Conservation (phyloP, 2,113 vertebrate species). For the Vombatus ursinus region DNA sequence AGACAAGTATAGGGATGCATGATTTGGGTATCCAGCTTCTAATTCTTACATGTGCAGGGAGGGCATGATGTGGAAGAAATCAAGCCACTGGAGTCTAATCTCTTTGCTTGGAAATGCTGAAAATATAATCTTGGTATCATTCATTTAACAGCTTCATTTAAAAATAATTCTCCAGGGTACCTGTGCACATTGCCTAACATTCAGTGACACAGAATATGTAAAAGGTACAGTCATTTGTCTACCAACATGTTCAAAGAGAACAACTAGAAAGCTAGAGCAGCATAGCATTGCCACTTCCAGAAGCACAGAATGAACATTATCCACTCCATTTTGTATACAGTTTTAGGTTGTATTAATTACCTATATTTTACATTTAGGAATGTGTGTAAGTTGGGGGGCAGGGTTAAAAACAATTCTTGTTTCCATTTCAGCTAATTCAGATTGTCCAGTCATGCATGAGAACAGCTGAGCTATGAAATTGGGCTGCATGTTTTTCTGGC, state of each 20-base stretch:
- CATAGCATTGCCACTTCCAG: constrained; percentile 43
- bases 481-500: constrained; percentile 82
- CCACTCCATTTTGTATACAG: constrained; percentile 48
- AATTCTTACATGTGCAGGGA: constrained; percentile 15
- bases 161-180: constrained; percentile 11
- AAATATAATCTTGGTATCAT: not conserved
- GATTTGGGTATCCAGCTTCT: not conserved
- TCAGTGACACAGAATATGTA: constrained; percentile 21
- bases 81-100: not conserved
- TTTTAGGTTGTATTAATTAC: constrained; percentile 76
- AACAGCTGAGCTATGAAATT: constrained; percentile 85
- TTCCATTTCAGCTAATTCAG: constrained; percentile 81
- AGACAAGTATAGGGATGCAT: constrained; percentile 31
- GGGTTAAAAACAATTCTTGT: constrained; percentile 67
- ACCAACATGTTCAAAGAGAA: constrained; percentile 20
- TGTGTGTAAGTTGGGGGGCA: not conserved
- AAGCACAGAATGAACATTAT: constrained; percentile 71
- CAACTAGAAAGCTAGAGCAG: constrained; percentile 40
- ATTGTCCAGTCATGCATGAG: constrained; percentile 76
- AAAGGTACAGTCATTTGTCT: constrained; percentile 44
- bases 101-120: constrained; percentile 24
- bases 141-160: constrained; percentile 59
- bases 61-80: not conserved
- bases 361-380: constrained; percentile 73
- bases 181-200: constrained; percentile 33